Conservation (phyloP, 2,797 vertebrate species). For the Dryobates pubescens region DNA sequence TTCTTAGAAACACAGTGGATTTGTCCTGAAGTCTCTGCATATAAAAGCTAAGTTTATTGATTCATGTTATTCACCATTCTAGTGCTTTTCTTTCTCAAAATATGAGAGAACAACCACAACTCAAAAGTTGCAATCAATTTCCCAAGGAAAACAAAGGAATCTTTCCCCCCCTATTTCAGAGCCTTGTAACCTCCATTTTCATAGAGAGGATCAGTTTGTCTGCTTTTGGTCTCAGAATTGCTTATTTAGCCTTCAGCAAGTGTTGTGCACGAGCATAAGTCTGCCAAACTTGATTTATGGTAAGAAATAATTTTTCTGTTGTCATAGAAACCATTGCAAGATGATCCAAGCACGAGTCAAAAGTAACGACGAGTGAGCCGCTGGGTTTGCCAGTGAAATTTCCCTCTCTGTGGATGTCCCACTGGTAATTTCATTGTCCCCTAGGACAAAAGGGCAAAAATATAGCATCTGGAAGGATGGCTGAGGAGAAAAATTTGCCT, state of each 20-base stretch:
- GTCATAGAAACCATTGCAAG: slow-evolving; percentile 69
- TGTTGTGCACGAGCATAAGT: slow-evolving; percentile 30
- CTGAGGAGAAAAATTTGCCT: background rate
- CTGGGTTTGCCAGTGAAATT: slow-evolving; percentile 22
- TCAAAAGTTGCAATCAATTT: background rate
- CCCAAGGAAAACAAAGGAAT: background rate
- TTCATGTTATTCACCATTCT: background rate
- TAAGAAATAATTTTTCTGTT: slow-evolving; percentile 53
- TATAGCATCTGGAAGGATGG: background rate
- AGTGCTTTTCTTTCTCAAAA: background rate
- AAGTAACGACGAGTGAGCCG: background rate
- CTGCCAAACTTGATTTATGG: slow-evolving; percentile 67
- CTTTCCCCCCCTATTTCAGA: background rate
- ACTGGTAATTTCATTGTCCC: background rate
- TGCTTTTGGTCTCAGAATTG: slow-evolving; percentile 28
- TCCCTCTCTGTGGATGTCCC: background rate
- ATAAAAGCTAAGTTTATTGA: background rate
- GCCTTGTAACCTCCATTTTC: background rate
- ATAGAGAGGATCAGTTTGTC: background rate
- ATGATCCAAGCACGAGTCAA: slow-evolving; percentile 32
- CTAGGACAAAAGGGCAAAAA: background rate
- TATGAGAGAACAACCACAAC: background rate
- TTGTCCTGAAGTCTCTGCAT: background rate
- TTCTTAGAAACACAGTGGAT: background rate
- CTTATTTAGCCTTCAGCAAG: slow-evolving; percentile 45